Percentiles rank a stretch among this genome's conserved stretches.
phyloP scores from a whole-genome alignment of 2,113 vertebrate species.

The Ochotona curzoniae region DNA sequence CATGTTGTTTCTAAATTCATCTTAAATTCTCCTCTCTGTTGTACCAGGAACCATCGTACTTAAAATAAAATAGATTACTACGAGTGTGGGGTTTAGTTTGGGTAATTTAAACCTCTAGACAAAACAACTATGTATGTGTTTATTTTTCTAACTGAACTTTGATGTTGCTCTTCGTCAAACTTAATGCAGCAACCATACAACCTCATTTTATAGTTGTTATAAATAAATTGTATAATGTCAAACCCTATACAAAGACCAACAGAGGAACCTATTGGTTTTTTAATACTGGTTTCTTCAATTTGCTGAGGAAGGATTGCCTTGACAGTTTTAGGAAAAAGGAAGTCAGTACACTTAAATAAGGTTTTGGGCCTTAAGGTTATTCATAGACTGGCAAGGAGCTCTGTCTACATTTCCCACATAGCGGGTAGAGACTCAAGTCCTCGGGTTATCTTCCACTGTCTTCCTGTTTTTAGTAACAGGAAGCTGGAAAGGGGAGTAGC shows the following conservation, averaged over 20 bases:
- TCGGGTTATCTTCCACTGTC: no score
- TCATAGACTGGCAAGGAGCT: background rate
- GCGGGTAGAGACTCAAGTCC: no score
- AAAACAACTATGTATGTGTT: background rate
- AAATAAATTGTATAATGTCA: background rate
- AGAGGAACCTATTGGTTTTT: background rate
- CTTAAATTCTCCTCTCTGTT: background rate
- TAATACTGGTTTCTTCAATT: background rate
- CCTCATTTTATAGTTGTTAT: no score
- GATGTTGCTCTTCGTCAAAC: background rate
- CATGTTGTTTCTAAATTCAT: background rate
- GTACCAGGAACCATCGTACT: background rate
- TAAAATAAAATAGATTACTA: conserved; percentile 6
- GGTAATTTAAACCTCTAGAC: conserved; percentile 8
- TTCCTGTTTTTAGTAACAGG: no score
- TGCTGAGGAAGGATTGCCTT: background rate
- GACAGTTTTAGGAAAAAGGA: background rate
- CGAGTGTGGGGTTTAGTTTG: conserved; percentile 30
- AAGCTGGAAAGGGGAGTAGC: no score
- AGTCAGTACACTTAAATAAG: background rate
- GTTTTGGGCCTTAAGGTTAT: background rate
- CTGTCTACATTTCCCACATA: no score
- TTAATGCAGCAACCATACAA: background rate
- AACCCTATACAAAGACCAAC: background rate
- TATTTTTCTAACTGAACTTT: background rate